Percentiles rank a stretch among this genome's conserved stretches.
Conservation (phyloP, 2,888 invertebrate species). For the Axea sp. region DNA sequence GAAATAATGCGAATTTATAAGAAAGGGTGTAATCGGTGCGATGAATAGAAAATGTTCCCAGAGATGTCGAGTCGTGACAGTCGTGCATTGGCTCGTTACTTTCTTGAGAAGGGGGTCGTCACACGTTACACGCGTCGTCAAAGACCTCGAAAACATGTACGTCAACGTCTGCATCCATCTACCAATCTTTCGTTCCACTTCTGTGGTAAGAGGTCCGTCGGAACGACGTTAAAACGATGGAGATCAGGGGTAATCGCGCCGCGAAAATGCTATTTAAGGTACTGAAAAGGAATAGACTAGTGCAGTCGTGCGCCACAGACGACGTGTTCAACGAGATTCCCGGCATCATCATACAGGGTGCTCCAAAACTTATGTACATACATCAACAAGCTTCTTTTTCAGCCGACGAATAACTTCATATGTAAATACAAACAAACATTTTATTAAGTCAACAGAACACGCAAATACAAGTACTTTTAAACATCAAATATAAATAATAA, state of each 20-base stretch:
- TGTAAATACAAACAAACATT: constrained; percentile 1
- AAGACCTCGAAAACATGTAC: constrained; percentile 14
- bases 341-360: constrained; percentile 5
- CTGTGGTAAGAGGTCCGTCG: constrained; percentile 9
- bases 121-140: constrained; percentile 58
- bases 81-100: constrained; percentile 64
- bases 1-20: constrained; percentile 41
- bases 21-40: constrained; percentile 43
- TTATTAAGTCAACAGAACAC: background rate
- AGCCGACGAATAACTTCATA: background rate
- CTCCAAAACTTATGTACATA: constrained; percentile 1
- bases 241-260: constrained; percentile 67
- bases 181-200: constrained; percentile 3
- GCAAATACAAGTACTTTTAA: too few relatives aligned
- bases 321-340: constrained; percentile 5
- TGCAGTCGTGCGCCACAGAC: constrained; percentile 9
- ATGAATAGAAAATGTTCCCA: constrained; percentile 20
- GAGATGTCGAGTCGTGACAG: constrained; percentile 61
- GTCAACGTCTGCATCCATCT: background rate
- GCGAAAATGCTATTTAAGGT: constrained; percentile 67
- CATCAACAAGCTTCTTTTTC: constrained; percentile 1
- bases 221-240: constrained; percentile 44
- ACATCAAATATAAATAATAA: too few relatives aligned
- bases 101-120: constrained; percentile 61
- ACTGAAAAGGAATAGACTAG: constrained; percentile 8